phyloP scores from a whole-genome alignment of 2,797 vertebrate genomes.

The Enteromius thamalakanensis region DNA sequence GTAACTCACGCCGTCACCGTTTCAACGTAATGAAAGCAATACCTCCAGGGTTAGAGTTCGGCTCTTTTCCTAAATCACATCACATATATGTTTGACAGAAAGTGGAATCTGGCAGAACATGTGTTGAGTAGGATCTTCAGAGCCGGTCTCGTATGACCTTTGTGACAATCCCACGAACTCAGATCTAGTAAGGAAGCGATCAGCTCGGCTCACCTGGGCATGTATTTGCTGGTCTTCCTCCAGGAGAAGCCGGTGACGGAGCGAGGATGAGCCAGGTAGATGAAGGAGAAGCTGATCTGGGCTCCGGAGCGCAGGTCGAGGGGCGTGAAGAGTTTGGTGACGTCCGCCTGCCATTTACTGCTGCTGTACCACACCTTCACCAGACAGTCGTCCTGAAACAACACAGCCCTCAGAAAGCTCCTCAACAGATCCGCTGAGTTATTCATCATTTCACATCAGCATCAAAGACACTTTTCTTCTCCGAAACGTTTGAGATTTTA shows the following conservation, averaged over 20 bases:
- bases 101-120: too few relatives aligned
- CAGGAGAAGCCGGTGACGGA: conserved; percentile 95
- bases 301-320: conserved; percentile 79
- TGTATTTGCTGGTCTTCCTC: conserved; percentile 97
- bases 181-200: not conserved
- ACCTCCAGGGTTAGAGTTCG: too few relatives aligned
- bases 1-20: too few relatives aligned
- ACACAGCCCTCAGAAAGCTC: too few relatives aligned
- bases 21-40: too few relatives aligned
- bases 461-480: not conserved
- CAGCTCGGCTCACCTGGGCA: conserved; percentile 83
- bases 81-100: too few relatives aligned
- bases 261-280: conserved; percentile 96
- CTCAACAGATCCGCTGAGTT: not conserved
- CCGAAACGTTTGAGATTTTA: too few relatives aligned
- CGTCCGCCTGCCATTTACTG: conserved; percentile 86
- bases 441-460: not conserved
- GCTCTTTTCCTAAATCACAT: too few relatives aligned
- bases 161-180: not conserved
- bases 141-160: too few relatives aligned
- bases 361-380: conserved; percentile 97
- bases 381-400: conserved; percentile 90
- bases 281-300: conserved; percentile 90
- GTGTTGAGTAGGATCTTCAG: too few relatives aligned
- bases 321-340: conserved; percentile 78